phyloP scores from a whole-genome alignment of 2,797 vertebrate species.

The Coreius guichenoti region DNA sequence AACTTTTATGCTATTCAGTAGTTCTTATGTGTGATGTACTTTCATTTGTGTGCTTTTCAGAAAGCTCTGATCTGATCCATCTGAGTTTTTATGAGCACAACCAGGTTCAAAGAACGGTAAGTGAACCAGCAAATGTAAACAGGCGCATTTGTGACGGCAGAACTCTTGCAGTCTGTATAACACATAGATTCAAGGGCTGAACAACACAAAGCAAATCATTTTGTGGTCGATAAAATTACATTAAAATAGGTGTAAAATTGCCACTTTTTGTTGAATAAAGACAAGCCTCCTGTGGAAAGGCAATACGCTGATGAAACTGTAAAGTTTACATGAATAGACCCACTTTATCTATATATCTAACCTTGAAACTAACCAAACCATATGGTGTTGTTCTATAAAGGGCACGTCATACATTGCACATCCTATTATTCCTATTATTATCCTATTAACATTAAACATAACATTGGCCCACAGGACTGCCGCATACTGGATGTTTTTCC shows the following conservation, averaged over 20 bases:
- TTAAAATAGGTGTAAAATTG: background rate
- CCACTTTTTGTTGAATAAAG: background rate
- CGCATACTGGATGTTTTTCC: too few relatives aligned
- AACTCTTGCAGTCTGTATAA: background rate
- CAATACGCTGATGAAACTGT: background rate
- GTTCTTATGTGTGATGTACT: constrained; percentile 39
- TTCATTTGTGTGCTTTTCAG: constrained; percentile 57
- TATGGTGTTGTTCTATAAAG: background rate
- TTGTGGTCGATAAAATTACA: background rate
- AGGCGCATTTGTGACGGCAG: background rate
- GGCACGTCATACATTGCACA: constrained; percentile 1
- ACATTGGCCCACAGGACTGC: too few relatives aligned
- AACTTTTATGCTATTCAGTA: constrained; percentile 22
- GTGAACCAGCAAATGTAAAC: constrained; percentile 33
- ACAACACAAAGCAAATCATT: background rate
- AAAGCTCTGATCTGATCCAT: constrained; percentile 66
- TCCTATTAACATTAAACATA: too few relatives aligned
- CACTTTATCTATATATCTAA: constrained; percentile 1
- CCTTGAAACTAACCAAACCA: constrained; percentile 41
- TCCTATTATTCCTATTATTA: background rate
- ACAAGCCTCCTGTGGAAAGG: background rate
- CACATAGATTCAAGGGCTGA: constrained; percentile 6
- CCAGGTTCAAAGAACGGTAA: constrained; percentile 48
- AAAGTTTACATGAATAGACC: constrained; percentile 13
- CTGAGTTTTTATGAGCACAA: constrained; percentile 47